Conservation (phyloP, 2,113 vertebrate genomes). For the Sapayoa aenigma region DNA sequence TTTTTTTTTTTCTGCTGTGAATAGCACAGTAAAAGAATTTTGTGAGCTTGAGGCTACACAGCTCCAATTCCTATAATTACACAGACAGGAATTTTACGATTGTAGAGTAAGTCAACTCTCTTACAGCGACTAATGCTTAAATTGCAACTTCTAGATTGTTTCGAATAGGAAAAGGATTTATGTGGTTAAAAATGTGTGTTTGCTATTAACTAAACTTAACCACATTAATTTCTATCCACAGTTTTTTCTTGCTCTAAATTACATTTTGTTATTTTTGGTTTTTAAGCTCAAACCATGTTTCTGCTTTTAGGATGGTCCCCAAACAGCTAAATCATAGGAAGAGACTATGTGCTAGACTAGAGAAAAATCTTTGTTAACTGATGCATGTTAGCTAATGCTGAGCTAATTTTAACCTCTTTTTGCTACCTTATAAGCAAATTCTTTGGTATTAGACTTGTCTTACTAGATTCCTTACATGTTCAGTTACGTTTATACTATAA, state of each 20-base stretch:
- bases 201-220: neutral
- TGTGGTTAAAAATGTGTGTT: neutral
- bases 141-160: neutral
- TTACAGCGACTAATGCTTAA: slow-evolving; percentile 5
- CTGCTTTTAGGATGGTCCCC: neutral
- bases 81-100: neutral
- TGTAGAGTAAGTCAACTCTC: neutral
- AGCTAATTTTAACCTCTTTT: neutral
- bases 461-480: slow-evolving; percentile 1
- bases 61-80: neutral
- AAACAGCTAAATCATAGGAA: neutral
- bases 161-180: neutral
- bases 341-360: neutral
- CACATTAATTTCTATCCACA: neutral
- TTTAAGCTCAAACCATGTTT: neutral
- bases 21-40: neutral
- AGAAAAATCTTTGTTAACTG: neutral
- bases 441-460: neutral
- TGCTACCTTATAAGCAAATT: neutral
- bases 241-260: neutral
- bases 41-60: neutral
- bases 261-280: neutral
- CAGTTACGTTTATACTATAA: neutral
- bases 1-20: neutral
- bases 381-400: neutral